Evolutionary conservation across 1,140 invertebrate genomes (phyloP).

Genomic region (Manduca sexta): DNA sequence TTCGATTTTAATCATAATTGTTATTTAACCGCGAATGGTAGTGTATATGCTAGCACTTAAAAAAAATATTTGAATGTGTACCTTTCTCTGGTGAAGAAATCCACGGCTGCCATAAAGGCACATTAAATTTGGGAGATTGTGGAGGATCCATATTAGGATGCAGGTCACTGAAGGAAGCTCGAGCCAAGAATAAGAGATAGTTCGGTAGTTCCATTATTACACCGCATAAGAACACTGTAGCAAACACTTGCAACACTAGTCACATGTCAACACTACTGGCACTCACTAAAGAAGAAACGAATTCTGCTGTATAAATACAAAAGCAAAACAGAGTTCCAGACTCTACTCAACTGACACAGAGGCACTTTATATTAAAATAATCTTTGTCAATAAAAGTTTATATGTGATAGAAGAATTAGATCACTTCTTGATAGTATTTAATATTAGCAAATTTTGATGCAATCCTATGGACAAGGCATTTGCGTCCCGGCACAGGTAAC

Average conservation of each 20-base stretch:
- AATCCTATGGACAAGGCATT: conserved; percentile 39
- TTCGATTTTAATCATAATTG: too few relatives aligned
- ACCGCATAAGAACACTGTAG: background rate
- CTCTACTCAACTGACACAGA: too few relatives aligned
- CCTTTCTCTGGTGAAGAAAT: conserved; percentile 56
- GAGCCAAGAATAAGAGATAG: conserved; percentile 59
- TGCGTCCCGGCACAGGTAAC: conserved; percentile 69
- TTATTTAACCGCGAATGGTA: too few relatives aligned
- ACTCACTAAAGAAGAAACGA: conserved; percentile 5
- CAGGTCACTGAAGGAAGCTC: conserved; percentile 40
- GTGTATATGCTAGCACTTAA: too few relatives aligned
- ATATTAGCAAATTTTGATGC: conserved; percentile 26
- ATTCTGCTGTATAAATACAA: too few relatives aligned
- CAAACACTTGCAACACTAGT: too few relatives aligned
- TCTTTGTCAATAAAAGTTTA: too few relatives aligned
- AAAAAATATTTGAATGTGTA: conserved; percentile 19
- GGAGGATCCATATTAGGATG: conserved; percentile 65
- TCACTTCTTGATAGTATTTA: too few relatives aligned
- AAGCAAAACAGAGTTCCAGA: too few relatives aligned
- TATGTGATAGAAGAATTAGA: too few relatives aligned
- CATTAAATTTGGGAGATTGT: conserved; percentile 70
- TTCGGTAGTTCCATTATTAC: conserved; percentile 68
- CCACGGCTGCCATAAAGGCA: conserved; percentile 71
- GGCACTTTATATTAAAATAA: too few relatives aligned
- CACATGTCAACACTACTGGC: conserved; percentile 12